These are phyloP conservation scores for Lathronympha strigana DNA, from an alignment of 2,888 invertebrate species.

Conservation along the genomic window DNA sequence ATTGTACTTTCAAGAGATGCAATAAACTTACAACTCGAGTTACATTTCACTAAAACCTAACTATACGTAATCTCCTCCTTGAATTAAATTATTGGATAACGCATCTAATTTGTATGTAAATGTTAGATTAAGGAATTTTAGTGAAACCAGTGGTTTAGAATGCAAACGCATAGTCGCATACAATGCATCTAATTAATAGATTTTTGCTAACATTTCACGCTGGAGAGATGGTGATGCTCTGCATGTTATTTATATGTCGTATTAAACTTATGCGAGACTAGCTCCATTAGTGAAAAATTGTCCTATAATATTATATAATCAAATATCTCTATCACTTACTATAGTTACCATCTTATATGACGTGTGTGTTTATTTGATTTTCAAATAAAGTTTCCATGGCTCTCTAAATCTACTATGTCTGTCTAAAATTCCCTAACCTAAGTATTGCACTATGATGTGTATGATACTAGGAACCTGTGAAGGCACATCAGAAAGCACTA, in stretches of 20 bases:
- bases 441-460: constrained; percentile 60
- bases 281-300: too few relatives aligned
- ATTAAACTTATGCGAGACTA: too few relatives aligned
- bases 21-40: neutral
- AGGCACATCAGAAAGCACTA: constrained; percentile 75
- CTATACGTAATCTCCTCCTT: neutral
- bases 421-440: constrained; percentile 5
- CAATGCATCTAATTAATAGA: too few relatives aligned
- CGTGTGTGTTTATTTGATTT: neutral
- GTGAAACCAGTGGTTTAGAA: neutral
- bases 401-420: neutral
- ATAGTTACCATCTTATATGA: too few relatives aligned
- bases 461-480: constrained; percentile 64
- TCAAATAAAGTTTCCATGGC: neutral
- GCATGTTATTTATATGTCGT: too few relatives aligned
- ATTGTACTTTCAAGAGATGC: neutral
- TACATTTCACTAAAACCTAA: neutral
- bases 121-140: constrained; percentile 5
- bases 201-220: too few relatives aligned
- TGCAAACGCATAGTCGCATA: too few relatives aligned
- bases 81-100: constrained; percentile 8
- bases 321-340: too few relatives aligned
- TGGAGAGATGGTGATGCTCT: too few relatives aligned
- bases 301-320: too few relatives aligned
- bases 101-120: constrained; percentile 4